These are phyloP conservation scores for Sinodicranocentrus sp. DNA, from an alignment of 2,888 invertebrate genomes.

Conservation along the genomic window DNA sequence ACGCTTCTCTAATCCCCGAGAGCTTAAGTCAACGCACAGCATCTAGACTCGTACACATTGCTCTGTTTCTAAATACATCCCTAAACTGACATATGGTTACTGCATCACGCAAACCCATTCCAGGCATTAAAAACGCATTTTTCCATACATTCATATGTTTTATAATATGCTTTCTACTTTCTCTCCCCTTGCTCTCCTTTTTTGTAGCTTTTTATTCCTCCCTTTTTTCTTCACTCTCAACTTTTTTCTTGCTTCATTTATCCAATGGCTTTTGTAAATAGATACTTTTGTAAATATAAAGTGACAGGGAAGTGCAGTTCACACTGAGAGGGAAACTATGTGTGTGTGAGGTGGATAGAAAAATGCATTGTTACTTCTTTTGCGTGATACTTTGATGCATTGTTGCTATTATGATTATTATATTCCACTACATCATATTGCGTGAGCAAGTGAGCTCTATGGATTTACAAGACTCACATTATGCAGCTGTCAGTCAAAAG, in stretches of 20 bases:
- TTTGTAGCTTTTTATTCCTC: no score
- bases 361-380: constrained; percentile 41
- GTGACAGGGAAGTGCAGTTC: constrained; percentile 63
- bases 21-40: constrained; percentile 60
- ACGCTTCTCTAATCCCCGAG: constrained; percentile 64
- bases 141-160: constrained; percentile 48
- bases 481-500: constrained; percentile 58
- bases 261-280: constrained; percentile 62
- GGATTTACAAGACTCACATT: constrained; percentile 47
- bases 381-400: constrained; percentile 31
- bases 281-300: constrained; percentile 50
- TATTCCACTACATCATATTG: constrained; percentile 56
- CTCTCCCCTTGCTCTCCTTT: constrained; percentile 9
- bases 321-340: constrained; percentile 6
- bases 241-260: constrained; percentile 57
- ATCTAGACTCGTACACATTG: no score
- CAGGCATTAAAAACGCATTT: constrained; percentile 63
- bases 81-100: constrained; percentile 46
- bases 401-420: constrained; percentile 57
- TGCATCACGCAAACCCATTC: constrained; percentile 62
- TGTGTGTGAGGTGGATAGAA: not conserved
- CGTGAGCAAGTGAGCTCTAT: constrained; percentile 25
- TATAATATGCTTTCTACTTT: constrained; percentile 44
- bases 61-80: constrained; percentile 7
- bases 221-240: not conserved